phyloP scores from a whole-genome alignment of 2,797 vertebrate species.

The Otolemur crassicaudatus region DNA sequence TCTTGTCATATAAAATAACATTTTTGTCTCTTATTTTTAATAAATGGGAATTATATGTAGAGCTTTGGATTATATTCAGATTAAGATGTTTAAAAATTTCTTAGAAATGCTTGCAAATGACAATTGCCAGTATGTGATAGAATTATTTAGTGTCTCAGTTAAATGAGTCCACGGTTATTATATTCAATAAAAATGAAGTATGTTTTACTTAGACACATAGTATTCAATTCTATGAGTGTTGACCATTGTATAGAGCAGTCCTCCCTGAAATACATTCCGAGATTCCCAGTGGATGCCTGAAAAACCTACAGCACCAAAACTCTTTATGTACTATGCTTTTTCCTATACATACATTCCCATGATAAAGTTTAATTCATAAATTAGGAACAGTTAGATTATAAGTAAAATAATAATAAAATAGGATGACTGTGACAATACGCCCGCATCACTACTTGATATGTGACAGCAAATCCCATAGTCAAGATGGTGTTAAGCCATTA shows the following conservation, averaged over 20 bases:
- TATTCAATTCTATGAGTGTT: neutral
- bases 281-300: neutral
- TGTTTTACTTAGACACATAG: neutral
- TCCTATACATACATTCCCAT: neutral
- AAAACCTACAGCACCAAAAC: neutral
- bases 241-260: neutral
- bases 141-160: neutral
- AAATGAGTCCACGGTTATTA: slow-evolving; percentile 1
- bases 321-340: neutral
- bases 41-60: neutral
- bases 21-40: neutral
- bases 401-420: neutral
- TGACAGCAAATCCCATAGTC: neutral
- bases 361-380: neutral
- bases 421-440: neutral
- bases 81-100: slow-evolving; percentile 25
- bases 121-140: neutral
- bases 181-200: neutral
- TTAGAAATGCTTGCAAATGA: slow-evolving; percentile 44
- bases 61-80: neutral
- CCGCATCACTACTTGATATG: neutral
- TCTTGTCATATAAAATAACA: neutral
- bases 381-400: neutral
- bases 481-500: neutral
- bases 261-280: neutral